Evolutionary conservation across 2,797 vertebrate genomes (phyloP), one percentile per base, ranked within the genome.

Genomic region (Periophthalmus magnuspinnatus): DNA sequence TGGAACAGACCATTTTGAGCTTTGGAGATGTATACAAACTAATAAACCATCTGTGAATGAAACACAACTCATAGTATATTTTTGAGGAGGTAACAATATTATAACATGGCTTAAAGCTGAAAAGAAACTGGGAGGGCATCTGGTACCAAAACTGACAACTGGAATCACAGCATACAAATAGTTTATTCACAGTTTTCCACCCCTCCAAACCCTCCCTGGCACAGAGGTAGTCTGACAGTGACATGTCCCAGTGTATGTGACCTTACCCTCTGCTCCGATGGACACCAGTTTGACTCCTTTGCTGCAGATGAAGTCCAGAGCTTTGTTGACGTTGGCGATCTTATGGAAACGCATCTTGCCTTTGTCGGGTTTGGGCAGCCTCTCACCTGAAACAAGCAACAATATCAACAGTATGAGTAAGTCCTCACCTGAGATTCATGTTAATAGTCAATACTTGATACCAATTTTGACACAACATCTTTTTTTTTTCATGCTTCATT

Each of bases 311-410:
- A 97, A 98, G 78, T 96, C 93, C 5, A 98, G 89, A 0, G 97
- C 97, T 82, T 98, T 98, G 91, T 98, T 98, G 1, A 98, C 97
- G 0, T 98, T 98, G 92, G 97, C 97, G 92, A 98, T 98, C 74
- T 98, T 98, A 81, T 98, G 97, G 21, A 98, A 96, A 57, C 97
- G 88, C 97, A 98, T 98, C 75, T 98, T 98, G 6, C 97, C 97
- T 81, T 96, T 87, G 80, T 98, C 97, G 0, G 97, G 97, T 84
- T 98, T 98, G 16, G 97, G 95, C 85, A 98, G 87, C 45, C 96
- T 92, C 73, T 98, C 97, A 2, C 97, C 97, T 98, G 68, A 50
- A 13, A 19, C 58, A 3, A 56, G 41, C 45, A 32, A 17, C 41
- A 0, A 13, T 2, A 16, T 14, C 13, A 4, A 54, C 14, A 13